Evolutionary conservation across 2,797 vertebrate species (phyloP).

Genomic region (Enteromius treurensis): DNA sequence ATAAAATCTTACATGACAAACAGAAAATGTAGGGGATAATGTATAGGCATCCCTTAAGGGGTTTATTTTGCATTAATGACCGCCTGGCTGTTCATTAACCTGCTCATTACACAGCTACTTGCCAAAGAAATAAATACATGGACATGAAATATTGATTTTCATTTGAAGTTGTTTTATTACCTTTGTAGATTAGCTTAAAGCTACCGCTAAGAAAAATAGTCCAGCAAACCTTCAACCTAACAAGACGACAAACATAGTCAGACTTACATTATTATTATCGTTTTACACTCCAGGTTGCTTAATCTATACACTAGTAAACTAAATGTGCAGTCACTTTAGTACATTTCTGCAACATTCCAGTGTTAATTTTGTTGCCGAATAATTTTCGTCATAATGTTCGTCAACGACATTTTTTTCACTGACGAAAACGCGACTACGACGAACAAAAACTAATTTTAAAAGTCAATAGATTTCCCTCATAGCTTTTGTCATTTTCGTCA

Average conservation of each 20-base stretch:
- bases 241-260: not conserved
- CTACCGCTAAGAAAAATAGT: conserved; percentile 3
- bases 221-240: not conserved
- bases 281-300: not conserved
- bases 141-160: conserved; percentile 33
- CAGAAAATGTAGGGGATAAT: conserved; percentile 1
- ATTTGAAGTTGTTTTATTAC: conserved; percentile 33
- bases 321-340: not conserved
- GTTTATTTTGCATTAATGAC: conserved; percentile 26
- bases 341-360: not conserved
- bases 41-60: conserved; percentile 8
- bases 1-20: not conserved
- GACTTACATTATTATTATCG: not conserved
- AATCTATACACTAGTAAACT: not conserved
- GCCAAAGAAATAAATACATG: conserved; percentile 11
- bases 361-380: no score
- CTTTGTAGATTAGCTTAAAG: conserved; percentile 12
- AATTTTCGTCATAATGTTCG: no score
- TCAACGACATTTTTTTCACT: no score
- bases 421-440: no score
- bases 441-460: no score
- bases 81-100: conserved; percentile 11
- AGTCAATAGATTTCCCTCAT: no score
- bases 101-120: conserved; percentile 27
- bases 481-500: no score